Evolutionary conservation across 2,888 invertebrate genomes (phyloP).

Genomic region (Heliconius ismenius): DNA sequence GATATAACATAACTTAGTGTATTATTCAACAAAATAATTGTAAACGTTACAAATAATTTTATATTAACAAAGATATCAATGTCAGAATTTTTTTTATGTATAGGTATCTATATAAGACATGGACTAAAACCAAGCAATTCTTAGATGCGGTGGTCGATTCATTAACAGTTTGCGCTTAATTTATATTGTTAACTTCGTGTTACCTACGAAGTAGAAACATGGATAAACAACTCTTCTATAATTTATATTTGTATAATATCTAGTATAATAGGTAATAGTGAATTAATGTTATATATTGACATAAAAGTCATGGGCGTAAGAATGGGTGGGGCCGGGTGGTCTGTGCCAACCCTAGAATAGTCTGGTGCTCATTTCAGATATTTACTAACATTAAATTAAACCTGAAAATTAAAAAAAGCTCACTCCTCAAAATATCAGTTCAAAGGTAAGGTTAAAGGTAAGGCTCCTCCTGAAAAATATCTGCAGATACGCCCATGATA

Average conservation of each 20-base stretch:
- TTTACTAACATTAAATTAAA: too few relatives aligned
- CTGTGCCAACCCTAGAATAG: too few relatives aligned
- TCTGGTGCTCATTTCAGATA: too few relatives aligned
- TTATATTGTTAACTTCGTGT: neutral
- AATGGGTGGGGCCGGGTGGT: too few relatives aligned
- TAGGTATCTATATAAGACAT: neutral
- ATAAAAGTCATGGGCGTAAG: neutral
- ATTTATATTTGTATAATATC: conserved; percentile 16
- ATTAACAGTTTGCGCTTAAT: neutral
- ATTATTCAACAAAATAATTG: neutral
- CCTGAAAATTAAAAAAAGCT: too few relatives aligned
- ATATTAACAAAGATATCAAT: neutral
- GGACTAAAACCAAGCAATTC: neutral
- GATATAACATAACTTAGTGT: neutral
- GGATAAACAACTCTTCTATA: neutral
- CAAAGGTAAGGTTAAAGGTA: too few relatives aligned
- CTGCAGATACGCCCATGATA: neutral
- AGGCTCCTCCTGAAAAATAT: too few relatives aligned
- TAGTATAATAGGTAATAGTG: conserved; percentile 19
- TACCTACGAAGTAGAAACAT: neutral
- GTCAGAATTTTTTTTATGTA: neutral
- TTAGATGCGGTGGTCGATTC: neutral
- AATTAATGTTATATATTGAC: neutral
- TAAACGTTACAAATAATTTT: neutral
- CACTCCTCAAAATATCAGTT: too few relatives aligned